Evolutionary conservation across 2,113 vertebrate genomes (phyloP), one percentile per base, ranked within the genome.

Genomic region (Tympanuchus pallidicinctus): DNA sequence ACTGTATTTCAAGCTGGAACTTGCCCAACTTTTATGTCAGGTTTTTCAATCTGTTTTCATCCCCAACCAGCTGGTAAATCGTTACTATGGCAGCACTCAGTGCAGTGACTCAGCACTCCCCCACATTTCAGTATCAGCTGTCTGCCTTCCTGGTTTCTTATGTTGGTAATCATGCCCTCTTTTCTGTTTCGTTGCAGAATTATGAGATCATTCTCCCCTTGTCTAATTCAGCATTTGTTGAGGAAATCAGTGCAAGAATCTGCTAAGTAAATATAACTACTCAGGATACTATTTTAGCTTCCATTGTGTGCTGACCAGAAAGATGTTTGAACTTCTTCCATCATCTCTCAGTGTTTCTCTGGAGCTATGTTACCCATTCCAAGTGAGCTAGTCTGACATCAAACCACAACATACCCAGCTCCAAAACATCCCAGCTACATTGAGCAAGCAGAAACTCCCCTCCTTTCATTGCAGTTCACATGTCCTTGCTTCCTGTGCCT

Each of bases 91-190:
- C 66, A 95, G 76, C 92, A 86, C 36, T 50, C 30, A 74, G 78
- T 14, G 20, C 70, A 88, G 66, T 95, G 93, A 97, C 94, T 95
- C 95, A 96, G 90, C 92, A 89, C 70, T 94, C 77, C 63, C 73
- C 69, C 86, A 79, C 66, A 20, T 84, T 42, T 50, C 86, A 86
- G 42, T 5, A 65, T 56, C 72, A 83, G 82, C 5, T 28, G 5
- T 61, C 83, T 92, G 63, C 69, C 30, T 36, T 72, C 40, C 63
- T 71, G 40, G 12, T 38, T 88, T 57, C 48, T 81, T 54, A 12
- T 4, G 1, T 48, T 45, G 70, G 34, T n/a, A 82, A 64, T 30
- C 52, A 69, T 56, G n/a, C 30, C 67, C 32, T 54, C 32, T 47
- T 76, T 61, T 86, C 36, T 8, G 4, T 52, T 43, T 77, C 76